phyloP scores from a whole-genome alignment of 2,113 vertebrate species.

The Cygnus atratus region DNA sequence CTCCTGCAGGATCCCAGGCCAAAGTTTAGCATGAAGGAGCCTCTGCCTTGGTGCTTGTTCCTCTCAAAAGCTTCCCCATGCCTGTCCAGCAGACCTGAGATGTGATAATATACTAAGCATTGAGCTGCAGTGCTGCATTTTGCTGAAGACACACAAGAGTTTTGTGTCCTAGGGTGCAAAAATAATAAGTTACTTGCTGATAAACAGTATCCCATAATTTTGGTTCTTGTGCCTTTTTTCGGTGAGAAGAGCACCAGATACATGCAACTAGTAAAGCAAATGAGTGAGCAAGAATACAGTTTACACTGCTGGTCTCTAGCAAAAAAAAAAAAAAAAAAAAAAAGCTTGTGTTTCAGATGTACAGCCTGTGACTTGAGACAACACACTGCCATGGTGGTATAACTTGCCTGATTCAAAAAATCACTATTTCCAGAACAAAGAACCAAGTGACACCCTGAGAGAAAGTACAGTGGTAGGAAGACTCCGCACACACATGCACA shows the following conservation, averaged over 20 bases:
- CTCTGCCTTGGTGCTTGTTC: fast-evolving
- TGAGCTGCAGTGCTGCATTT: neutral
- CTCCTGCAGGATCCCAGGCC: neutral
- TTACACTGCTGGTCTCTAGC: neutral
- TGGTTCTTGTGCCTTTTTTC: neutral
- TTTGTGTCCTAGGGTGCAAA: neutral
- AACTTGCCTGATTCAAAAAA: neutral
- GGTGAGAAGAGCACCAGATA: neutral
- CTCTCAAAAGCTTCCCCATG: neutral
- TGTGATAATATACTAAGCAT: fast-evolving
- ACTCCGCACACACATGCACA: neutral
- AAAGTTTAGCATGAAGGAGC: neutral
- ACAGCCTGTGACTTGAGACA: neutral
- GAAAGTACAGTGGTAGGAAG: neutral
- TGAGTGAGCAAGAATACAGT: neutral
- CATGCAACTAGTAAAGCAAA: neutral
- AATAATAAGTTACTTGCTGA: neutral
- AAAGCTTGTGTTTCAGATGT: neutral
- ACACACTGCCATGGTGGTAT: neutral
- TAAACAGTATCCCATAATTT: neutral
- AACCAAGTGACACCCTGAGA: neutral
- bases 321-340: neutral
- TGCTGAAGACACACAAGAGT: neutral
- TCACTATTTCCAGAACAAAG: slow-evolving; percentile 17
- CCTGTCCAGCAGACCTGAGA: neutral